Percentiles rank a stretch among this genome's conserved stretches.
phyloP scores from a whole-genome alignment of 2,113 vertebrate genomes.

The Pandion haliaetus region DNA sequence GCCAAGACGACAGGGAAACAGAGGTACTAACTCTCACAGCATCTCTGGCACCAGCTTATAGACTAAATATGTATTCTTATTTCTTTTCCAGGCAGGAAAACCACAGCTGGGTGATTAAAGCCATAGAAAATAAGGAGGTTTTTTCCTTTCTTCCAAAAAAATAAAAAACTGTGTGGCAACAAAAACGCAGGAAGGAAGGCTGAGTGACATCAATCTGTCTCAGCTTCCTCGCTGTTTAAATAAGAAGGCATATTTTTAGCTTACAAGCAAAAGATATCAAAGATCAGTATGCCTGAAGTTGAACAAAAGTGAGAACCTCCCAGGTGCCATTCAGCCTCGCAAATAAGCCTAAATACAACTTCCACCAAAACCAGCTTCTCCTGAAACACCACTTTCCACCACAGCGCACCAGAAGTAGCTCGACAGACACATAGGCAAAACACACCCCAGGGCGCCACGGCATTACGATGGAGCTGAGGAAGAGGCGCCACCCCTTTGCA shows the following conservation, averaged over 20 bases:
- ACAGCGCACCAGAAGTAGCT: not conserved
- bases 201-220: not conserved
- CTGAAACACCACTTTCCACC: not conserved
- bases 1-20: not conserved
- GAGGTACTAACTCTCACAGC: not conserved
- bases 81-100: not conserved
- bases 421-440: not conserved
- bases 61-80: not conserved
- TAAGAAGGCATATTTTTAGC: not conserved
- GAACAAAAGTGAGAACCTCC: not conserved
- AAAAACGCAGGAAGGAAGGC: not conserved
- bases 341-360: not conserved
- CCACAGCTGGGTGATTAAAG: not conserved
- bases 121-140: not conserved
- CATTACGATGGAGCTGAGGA: fast-evolving
- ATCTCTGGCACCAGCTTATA: not conserved
- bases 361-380: not conserved
- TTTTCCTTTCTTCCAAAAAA: not conserved
- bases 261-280: not conserved
- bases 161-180: not conserved
- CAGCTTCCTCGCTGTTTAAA: not conserved
- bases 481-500: fast-evolving
- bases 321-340: fast-evolving
- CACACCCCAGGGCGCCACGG: fast-evolving
- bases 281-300: not conserved